Evolutionary conservation across 1,140 invertebrate genomes (phyloP).

Genomic region (Hetaerina americana): DNA sequence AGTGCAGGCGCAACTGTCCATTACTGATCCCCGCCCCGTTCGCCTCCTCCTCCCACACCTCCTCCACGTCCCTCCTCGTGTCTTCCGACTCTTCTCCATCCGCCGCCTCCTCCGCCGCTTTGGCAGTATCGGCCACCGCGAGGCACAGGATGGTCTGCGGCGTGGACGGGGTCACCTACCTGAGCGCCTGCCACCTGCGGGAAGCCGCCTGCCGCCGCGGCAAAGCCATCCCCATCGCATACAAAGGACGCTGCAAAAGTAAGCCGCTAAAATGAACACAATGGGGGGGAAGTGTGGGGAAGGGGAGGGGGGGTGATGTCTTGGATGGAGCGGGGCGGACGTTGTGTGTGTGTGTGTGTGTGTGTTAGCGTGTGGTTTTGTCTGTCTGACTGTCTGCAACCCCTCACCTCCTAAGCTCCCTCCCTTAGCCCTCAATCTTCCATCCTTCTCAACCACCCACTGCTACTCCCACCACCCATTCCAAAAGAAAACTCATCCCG

Average conservation of each 20-base stretch:
- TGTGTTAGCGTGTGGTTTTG: no score
- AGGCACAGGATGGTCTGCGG: conserved; percentile 60
- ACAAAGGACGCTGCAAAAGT: conserved; percentile 73
- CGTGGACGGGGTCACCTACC: conserved; percentile 73
- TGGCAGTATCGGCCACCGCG: conserved; percentile 25
- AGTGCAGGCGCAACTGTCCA: conserved; percentile 55
- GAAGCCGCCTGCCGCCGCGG: conserved; percentile 68
- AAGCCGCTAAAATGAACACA: conserved; percentile 30
- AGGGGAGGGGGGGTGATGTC: no score
- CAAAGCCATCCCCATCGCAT: conserved; percentile 69
- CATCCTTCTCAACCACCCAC: no score
- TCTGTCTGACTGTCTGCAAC: no score
- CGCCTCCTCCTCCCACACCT: background rate
- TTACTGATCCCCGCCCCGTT: background rate
- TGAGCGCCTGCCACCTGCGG: conserved; percentile 70
- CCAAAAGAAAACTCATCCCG: no score
- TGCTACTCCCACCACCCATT: no score
- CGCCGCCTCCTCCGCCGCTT: background rate
- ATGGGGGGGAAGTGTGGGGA: no score
- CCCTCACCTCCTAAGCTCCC: no score
- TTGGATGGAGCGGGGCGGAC: no score
- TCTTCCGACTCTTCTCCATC: background rate
- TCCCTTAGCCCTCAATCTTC: no score
- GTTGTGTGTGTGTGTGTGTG: no score
- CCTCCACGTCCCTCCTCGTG: background rate